Conservation (phyloP, 2,797 vertebrate genomes). For the Eospalax fontanierii region DNA sequence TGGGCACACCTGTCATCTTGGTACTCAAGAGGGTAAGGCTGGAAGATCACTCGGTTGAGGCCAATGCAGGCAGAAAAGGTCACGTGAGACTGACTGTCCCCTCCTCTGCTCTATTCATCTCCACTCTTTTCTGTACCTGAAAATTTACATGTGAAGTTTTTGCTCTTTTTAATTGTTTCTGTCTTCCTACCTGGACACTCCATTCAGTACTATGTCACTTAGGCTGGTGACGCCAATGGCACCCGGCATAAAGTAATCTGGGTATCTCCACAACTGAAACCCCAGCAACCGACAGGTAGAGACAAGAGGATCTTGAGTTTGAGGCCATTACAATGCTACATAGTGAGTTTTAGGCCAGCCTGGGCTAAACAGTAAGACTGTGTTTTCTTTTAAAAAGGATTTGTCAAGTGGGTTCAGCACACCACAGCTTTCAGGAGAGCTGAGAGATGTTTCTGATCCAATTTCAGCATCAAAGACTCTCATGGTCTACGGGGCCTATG, state of each 20-base stretch:
- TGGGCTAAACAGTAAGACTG: neutral
- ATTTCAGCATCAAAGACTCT: neutral
- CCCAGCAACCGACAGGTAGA: neutral
- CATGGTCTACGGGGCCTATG: too few species aligned
- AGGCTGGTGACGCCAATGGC: neutral
- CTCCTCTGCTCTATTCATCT: neutral
- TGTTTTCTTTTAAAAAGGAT: neutral
- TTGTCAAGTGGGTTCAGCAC: too few species aligned
- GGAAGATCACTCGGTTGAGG: neutral
- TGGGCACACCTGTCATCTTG: neutral
- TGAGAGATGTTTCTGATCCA: neutral
- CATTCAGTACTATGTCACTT: neutral
- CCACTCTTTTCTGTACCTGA: neutral
- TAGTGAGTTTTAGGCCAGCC: neutral
- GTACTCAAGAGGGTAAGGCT: too few species aligned
- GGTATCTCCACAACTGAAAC: neutral
- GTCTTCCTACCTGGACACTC: neutral
- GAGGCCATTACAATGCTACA: neutral
- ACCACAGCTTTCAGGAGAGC: neutral
- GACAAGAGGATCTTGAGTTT: neutral
- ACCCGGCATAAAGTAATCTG: neutral
- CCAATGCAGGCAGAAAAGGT: neutral
- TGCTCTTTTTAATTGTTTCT: neutral
- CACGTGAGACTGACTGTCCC: accelerated
- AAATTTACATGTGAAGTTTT: neutral